Conservation (phyloP, 1,140 invertebrate species). For the Belonocnema kinseyi region DNA sequence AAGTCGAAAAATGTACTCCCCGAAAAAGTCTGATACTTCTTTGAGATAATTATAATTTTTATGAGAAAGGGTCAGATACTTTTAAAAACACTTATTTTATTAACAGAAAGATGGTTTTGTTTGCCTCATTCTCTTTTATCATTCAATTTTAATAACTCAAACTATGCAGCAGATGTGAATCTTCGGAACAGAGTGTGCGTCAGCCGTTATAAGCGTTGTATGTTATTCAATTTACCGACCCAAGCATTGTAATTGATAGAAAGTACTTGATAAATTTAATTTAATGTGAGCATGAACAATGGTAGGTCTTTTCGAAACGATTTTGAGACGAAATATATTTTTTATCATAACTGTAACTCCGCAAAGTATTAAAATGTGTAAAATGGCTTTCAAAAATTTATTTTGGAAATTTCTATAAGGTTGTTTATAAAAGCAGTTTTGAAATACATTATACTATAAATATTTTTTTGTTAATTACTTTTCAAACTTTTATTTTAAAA, state of each 20-base stretch:
- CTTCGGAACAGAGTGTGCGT: conserved; percentile 3
- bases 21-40: background rate
- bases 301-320: background rate
- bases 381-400: too few relatives aligned
- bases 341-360: too few relatives aligned
- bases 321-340: too few relatives aligned
- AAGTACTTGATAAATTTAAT: conserved; percentile 26
- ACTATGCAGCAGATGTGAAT: conserved; percentile 21
- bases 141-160: conserved; percentile 29
- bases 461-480: too few relatives aligned
- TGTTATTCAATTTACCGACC: conserved; percentile 25
- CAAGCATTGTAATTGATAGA: conserved; percentile 27
- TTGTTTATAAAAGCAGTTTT: too few relatives aligned
- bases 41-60: background rate
- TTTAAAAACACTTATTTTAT: background rate
- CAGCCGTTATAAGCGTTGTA: conserved; percentile 10
- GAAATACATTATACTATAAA: too few relatives aligned
- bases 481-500: too few relatives aligned
- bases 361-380: too few relatives aligned
- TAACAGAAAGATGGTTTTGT: conserved; percentile 4
- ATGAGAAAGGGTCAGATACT: background rate
- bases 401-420: too few relatives aligned
- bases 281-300: background rate
- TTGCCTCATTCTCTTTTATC: conserved; percentile 17
- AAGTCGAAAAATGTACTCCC: too few relatives aligned